phyloP scores from a whole-genome alignment of 2,888 invertebrate genomes.

The Flexamia atlantica region DNA sequence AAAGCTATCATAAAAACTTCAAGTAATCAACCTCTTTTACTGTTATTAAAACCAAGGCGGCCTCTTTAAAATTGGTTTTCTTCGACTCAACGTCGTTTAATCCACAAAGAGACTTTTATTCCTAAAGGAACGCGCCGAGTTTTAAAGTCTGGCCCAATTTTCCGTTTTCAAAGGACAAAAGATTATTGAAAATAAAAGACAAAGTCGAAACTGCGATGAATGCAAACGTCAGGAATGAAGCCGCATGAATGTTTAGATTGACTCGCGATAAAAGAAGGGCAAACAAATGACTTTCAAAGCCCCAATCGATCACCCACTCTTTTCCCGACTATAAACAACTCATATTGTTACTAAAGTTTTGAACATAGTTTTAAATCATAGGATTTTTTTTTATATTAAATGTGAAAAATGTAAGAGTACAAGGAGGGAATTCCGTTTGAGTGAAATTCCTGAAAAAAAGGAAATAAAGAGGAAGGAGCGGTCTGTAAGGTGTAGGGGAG shows the following conservation, averaged over 20 bases:
- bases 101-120: slow-evolving; percentile 41
- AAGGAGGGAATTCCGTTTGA: too few species aligned
- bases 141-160: slow-evolving; percentile 12
- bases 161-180: slow-evolving; percentile 31
- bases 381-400: too few species aligned
- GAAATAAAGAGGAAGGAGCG: too few species aligned
- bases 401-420: too few species aligned
- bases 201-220: slow-evolving; percentile 5
- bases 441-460: too few species aligned
- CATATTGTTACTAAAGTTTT: too few species aligned
- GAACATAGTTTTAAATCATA: too few species aligned
- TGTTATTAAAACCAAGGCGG: background rate
- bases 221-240: slow-evolving; percentile 30
- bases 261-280: slow-evolving; percentile 38
- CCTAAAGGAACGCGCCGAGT: slow-evolving; percentile 6
- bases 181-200: slow-evolving; percentile 40
- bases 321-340: background rate
- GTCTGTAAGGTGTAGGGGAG: too few species aligned
- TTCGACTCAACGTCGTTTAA: slow-evolving; percentile 4
- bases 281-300: slow-evolving; percentile 15
- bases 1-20: too few species aligned
- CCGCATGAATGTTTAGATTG: slow-evolving; percentile 44
- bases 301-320: background rate
- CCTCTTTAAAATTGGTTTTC: slow-evolving; percentile 20
- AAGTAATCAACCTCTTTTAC: too few species aligned